These are phyloP conservation scores for Hirudo medicinalis DNA, from an alignment of 1,140 invertebrate species.

Conservation along the genomic window DNA sequence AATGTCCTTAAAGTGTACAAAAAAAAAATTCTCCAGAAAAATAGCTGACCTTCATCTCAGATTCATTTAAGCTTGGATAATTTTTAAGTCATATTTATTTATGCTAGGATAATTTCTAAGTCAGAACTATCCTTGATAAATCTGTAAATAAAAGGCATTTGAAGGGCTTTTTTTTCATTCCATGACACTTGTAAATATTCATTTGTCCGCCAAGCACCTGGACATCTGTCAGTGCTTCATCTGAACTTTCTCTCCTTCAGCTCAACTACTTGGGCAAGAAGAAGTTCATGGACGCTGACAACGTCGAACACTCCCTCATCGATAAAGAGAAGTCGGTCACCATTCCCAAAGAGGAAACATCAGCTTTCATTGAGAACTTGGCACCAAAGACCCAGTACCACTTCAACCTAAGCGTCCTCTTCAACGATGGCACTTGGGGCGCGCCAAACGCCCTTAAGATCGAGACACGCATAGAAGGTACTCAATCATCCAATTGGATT, in stretches of 20 bases:
- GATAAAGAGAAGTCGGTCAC: neutral
- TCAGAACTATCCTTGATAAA: too few relatives aligned
- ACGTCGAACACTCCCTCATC: slow-evolving; percentile 39
- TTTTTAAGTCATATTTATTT: too few relatives aligned
- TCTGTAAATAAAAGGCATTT: too few relatives aligned
- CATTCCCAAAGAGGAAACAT: slow-evolving; percentile 26
- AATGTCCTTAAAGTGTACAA: too few relatives aligned
- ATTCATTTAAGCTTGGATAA: too few relatives aligned
- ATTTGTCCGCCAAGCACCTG: neutral
- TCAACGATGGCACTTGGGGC: slow-evolving; percentile 22
- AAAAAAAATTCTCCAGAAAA: too few relatives aligned
- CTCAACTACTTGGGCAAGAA: slow-evolving; percentile 84
- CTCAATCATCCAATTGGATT: too few relatives aligned
- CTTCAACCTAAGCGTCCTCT: slow-evolving; percentile 35
- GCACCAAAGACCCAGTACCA: slow-evolving; percentile 33
- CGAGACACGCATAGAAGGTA: slow-evolving; percentile 21
- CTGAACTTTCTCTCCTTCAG: slow-evolving; percentile 28
- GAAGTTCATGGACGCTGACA: slow-evolving; percentile 82
- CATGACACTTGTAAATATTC: neutral
- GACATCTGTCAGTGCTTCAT: too few relatives aligned
- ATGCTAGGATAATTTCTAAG: too few relatives aligned
- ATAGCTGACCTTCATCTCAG: too few relatives aligned
- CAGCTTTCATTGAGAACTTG: slow-evolving; percentile 29
- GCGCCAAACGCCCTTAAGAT: slow-evolving; percentile 10
- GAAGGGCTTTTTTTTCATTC: neutral